A percentile compares a stretch with the other conserved stretches of the same genome.
These are phyloP conservation scores for Dryocosmus kuriphilus DNA, from an alignment of 2,888 invertebrate genomes.

Conservation along the genomic window DNA sequence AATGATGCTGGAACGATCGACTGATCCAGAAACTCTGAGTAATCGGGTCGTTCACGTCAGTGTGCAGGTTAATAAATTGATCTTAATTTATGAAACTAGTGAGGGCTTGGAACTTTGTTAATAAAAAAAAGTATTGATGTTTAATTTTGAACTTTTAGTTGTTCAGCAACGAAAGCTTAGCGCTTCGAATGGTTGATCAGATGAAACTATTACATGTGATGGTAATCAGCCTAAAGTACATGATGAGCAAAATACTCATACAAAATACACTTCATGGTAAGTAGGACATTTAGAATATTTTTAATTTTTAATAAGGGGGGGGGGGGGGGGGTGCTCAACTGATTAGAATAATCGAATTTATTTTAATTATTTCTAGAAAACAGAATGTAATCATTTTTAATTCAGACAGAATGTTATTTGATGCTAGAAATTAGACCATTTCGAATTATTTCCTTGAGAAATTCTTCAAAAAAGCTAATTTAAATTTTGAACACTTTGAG, in stretches of 20 bases:
- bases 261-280: conserved; percentile 91
- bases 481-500: too few relatives aligned
- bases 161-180: conserved; percentile 95
- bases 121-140: not conserved
- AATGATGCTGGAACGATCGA: conserved; percentile 90
- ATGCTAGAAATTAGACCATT: too few relatives aligned
- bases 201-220: conserved; percentile 94
- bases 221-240: conserved; percentile 92
- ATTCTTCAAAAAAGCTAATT: too few relatives aligned
- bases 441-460: too few relatives aligned
- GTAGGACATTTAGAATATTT: conserved; percentile 57
- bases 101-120: not conserved
- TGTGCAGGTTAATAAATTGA: conserved; percentile 80
- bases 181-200: conserved; percentile 93
- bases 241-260: conserved; percentile 95
- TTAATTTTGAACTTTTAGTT: conserved; percentile 80
- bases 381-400: too few relatives aligned
- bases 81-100: not conserved
- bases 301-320: not conserved
- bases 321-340: too few relatives aligned
- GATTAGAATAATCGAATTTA: too few relatives aligned
- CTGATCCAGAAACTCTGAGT: conserved; percentile 93
- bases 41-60: conserved; percentile 98
- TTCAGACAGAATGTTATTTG: too few relatives aligned
- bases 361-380: too few relatives aligned